A percentile compares a stretch with the other conserved stretches of the same genome.
phyloP scores from a whole-genome alignment of 2,888 invertebrate species.

The Cheilosia scutellata region DNA sequence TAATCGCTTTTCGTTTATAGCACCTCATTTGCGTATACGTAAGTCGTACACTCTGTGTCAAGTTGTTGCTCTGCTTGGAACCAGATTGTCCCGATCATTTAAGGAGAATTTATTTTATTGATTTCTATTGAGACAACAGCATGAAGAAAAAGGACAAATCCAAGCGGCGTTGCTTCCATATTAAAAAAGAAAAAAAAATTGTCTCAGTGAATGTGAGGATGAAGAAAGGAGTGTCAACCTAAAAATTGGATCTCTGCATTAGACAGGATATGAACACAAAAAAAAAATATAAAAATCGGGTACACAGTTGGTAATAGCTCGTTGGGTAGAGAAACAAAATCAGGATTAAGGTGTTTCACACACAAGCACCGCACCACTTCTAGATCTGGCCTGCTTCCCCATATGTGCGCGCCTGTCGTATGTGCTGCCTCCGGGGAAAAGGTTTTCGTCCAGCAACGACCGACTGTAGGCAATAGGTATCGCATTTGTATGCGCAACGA shows the following conservation, averaged over 20 bases:
- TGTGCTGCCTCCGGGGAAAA: background rate
- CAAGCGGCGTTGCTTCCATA: background rate
- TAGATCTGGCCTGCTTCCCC: slow-evolving; percentile 10
- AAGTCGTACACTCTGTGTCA: background rate
- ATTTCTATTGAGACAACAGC: slow-evolving; percentile 54
- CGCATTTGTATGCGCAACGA: slow-evolving; percentile 70
- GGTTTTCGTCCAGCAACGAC: slow-evolving; percentile 4
- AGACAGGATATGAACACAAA: background rate
- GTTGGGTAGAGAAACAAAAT: slow-evolving; percentile 40
- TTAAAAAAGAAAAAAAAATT: background rate
- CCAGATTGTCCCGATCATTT: slow-evolving; percentile 64
- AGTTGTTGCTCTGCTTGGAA: slow-evolving; percentile 9
- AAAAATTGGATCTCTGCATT: slow-evolving; percentile 56
- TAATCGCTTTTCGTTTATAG: slow-evolving; percentile 74
- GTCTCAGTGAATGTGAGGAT: slow-evolving; percentile 24
- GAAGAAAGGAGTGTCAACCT: slow-evolving; percentile 50
- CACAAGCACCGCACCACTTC: slow-evolving; percentile 30
- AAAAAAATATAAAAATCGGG: background rate
- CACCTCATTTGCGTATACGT: slow-evolving; percentile 71
- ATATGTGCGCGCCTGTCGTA: slow-evolving; percentile 22
- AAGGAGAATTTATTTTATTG: slow-evolving; percentile 70
- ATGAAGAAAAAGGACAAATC: slow-evolving; percentile 5
- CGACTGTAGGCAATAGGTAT: slow-evolving; percentile 8
- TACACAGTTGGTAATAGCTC: slow-evolving; percentile 53
- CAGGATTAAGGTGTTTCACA: slow-evolving; percentile 66